Evolutionary conservation across 2,113 vertebrate genomes (phyloP), one percentile per base, ranked within the genome.

Genomic region (Pseudorhombus dupliciocellatus): DNA sequence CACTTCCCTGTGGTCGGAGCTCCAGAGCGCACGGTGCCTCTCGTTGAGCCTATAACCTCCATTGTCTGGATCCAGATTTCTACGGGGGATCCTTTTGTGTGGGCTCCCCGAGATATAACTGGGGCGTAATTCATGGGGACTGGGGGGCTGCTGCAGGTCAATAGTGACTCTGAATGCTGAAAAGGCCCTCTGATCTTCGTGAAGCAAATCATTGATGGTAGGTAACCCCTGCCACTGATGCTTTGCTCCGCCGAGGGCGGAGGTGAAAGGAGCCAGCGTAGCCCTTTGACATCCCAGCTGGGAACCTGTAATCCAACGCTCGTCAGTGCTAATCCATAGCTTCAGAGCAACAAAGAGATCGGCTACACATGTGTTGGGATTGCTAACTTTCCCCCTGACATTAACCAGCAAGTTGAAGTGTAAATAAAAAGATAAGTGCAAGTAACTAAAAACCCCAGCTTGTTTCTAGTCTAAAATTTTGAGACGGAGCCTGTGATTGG

Each of bases 141-240:
- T 92, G 93, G 91, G 83, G 84, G 83, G 76, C 82, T 88, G 83
- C 70, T 87, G 87, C 82, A 70, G 90, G 92, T 91, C 93, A 91
- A 88, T 79, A 87, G 81, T 84, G 86, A 87, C 88, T 87, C 83
- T 88, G 40, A 85, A 90, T 91, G 68, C 75, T 91, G 84, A 84
- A 92, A 88, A 87, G 79, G 67, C 63, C 86, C 89, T 86, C 79
- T 94, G 93, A 92, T 94, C 92, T 92, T 91, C 92, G 90, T 71
- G 92, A 94, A 90, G 83, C 73, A 92, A 92, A 91, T 93, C 85
- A 78, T 90, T 93, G 83, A 86, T 64, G 86, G 85, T 87, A 75
- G 63, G 76, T 85, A 86, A 90, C 86, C 83, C 71, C 73, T 80
- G 74, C 80, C 72, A 79, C 79, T 67, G 74, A 83, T 82, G 83